Evolutionary conservation across 2,888 invertebrate species (phyloP), one percentile per base, ranked within the genome.

Genomic region (Mythimna ferrago): DNA sequence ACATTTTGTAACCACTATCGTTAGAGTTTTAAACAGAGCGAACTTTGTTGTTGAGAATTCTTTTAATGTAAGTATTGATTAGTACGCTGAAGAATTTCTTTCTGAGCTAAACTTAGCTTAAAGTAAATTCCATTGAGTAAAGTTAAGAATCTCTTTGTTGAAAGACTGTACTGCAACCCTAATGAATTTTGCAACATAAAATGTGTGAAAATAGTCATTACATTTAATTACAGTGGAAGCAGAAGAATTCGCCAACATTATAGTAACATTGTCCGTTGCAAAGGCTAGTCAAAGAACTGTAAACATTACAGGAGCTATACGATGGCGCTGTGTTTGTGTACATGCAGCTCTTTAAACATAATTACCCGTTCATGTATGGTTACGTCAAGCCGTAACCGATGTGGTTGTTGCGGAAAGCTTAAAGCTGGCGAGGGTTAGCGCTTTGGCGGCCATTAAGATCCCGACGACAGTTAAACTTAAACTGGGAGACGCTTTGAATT

Each of bases 341-440:
- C 58, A 38, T 54, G 58, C n/a, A 26, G 44, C 48, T 63, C 58
- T 79, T 53, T 73, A 79, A 64, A 73, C 61, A 66, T 63, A 62
- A 77, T 76, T 60, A 74, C 75, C 56, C 66, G 64, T 70, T 74
- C 68, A 56, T 69, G 63, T 82, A 69, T 64, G 71, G 53, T 64
- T 66, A 69, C 81, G 69, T 83, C 51, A 71, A 79, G 60, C 38
- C 68, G 89, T 88, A 89, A 91, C 91, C 90, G 89, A 89, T 92
- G 92, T 89, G 89, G 89, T 88, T 92, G 90, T 90, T 91, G 91
- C 88, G 90, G 90, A 84, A 85, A 88, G 86, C 86, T 88, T 89
- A 89, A 88, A 91, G 88, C 90, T 89, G 78, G 86, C 76, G 87
- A 92, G 92, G 90, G 92, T 93, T 91, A 91, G 88, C 89, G 86